phyloP scores from a whole-genome alignment of 2,113 vertebrate genomes.

The Bos indicus region DNA sequence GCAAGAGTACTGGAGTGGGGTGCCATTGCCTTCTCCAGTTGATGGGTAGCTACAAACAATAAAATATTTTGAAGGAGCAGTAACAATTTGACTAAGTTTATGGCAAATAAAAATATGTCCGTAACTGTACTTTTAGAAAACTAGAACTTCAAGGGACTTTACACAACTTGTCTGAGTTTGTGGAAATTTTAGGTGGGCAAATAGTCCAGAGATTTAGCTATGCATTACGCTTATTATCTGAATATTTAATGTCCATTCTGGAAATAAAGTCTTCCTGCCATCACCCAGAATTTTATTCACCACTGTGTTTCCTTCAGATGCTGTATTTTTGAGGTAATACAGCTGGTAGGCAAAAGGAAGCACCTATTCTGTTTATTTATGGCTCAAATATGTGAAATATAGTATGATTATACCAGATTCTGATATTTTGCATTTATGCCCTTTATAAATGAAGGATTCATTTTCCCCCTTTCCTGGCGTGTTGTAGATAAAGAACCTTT shows the following conservation, averaged over 20 bases:
- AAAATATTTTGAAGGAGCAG: background rate
- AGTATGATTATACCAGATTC: background rate
- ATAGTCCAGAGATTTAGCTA: background rate
- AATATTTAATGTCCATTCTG: background rate
- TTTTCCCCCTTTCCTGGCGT: background rate
- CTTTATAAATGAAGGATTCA: background rate
- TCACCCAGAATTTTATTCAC: background rate
- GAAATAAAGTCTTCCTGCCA: background rate
- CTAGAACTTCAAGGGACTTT: background rate
- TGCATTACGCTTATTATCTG: background rate
- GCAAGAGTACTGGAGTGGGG: too few relatives aligned
- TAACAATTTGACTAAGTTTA: background rate
- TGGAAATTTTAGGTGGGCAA: background rate
- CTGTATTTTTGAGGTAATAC: background rate
- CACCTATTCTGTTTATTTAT: background rate
- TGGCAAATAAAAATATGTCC: background rate
- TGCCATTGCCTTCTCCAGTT: background rate
- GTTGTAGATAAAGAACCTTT: background rate
- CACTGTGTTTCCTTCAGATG: background rate
- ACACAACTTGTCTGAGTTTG: background rate
- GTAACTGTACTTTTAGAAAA: background rate
- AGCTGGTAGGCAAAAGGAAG: background rate
- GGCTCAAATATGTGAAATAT: background rate
- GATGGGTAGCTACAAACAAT: background rate
- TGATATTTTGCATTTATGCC: background rate